Evolutionary conservation across 2,888 invertebrate species (phyloP), one percentile per base, ranked within the genome.

Genomic region (Microlaimidae sp.): DNA sequence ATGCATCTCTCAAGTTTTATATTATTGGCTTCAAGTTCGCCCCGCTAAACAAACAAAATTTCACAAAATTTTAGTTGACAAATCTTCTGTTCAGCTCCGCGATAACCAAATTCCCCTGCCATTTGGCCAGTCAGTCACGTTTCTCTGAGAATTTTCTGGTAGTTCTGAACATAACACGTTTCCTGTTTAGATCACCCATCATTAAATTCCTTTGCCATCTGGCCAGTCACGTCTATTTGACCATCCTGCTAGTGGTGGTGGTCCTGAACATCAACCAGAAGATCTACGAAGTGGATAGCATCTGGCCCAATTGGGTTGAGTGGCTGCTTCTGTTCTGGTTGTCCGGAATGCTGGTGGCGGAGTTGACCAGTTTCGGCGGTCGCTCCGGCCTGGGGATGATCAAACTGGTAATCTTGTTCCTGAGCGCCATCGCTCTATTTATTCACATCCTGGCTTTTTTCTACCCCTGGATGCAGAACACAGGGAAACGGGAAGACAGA

Each of bases 151-250:
- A n/a, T n/a, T n/a, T n/a, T n/a, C n/a, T n/a, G n/a, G n/a, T n/a
- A n/a, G n/a, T n/a, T n/a, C n/a, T n/a, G n/a, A n/a, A n/a, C n/a
- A n/a, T n/a, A n/a, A n/a, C n/a, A n/a, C n/a, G n/a, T n/a, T n/a
- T n/a, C n/a, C n/a, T n/a, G n/a, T n/a, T n/a, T n/a, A n/a, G 92
- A 78, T 88, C 95, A 66, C 97, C 97, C 55, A 93, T 97, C 69
- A 92, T 99, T 69, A 97, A 97, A 76, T 99, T 97, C 75, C 93
- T 95, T 85, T 92, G 93, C 45, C 95, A 97, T 75, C 79, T 99
- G 65, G 93, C 95, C 25, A 93, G 95, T 5, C 97, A 99, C 75
- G 82, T 97, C 66, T 93, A 93, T 75, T 81, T 97, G 62, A 92
- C 95, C 82, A 75, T 87, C 60, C 81, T 95, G 66, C 80, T 95